A percentile compares a stretch with the other conserved stretches of the same genome.
Evolutionary conservation across 2,113 vertebrate species (phyloP).

Genomic region (Podarcis muralis): DNA sequence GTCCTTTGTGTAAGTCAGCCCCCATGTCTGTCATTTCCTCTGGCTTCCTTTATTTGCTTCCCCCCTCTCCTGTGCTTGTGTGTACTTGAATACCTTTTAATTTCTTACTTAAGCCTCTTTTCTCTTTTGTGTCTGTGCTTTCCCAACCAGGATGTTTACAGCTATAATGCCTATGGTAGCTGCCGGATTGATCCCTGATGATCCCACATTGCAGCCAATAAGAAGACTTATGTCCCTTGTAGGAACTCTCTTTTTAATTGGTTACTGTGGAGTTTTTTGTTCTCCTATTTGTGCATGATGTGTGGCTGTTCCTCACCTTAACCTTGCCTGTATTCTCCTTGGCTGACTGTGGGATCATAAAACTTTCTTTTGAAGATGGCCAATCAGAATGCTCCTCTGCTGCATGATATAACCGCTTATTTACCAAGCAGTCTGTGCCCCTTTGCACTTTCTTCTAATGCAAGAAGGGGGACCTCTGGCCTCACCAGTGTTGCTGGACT

Average conservation of each 20-base stretch:
- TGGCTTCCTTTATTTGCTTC: constrained; percentile 32
- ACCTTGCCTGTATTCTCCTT: constrained; percentile 78
- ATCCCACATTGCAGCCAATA: constrained; percentile 98
- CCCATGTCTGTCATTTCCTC: constrained; percentile 16
- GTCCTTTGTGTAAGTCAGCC: constrained; percentile 20
- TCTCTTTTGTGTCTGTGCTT: constrained; percentile 79
- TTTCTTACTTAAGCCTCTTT: constrained; percentile 59
- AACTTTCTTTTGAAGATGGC: constrained; percentile 43
- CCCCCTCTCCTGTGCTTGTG: constrained; percentile 17
- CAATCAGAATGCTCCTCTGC: constrained; percentile 74
- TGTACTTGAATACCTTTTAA: constrained; percentile 15
- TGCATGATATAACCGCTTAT: neutral
- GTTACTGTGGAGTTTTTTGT: constrained; percentile 58
- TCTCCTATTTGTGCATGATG: constrained; percentile 39
- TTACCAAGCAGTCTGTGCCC: constrained; percentile 19
- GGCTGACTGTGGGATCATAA: constrained; percentile 74
- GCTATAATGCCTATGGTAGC: constrained; percentile 99
- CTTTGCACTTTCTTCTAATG: constrained; percentile 61
- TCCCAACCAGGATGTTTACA: constrained; percentile 96
- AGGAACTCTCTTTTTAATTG: constrained; percentile 76
- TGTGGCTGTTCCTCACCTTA: constrained; percentile 58
- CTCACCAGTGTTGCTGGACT: neutral
- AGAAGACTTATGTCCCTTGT: constrained; percentile 93
- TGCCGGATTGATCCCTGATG: constrained; percentile 95
- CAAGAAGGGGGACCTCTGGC: neutral